Conservation (phyloP, 2,113 vertebrate genomes). For the Xenus cinereus region DNA sequence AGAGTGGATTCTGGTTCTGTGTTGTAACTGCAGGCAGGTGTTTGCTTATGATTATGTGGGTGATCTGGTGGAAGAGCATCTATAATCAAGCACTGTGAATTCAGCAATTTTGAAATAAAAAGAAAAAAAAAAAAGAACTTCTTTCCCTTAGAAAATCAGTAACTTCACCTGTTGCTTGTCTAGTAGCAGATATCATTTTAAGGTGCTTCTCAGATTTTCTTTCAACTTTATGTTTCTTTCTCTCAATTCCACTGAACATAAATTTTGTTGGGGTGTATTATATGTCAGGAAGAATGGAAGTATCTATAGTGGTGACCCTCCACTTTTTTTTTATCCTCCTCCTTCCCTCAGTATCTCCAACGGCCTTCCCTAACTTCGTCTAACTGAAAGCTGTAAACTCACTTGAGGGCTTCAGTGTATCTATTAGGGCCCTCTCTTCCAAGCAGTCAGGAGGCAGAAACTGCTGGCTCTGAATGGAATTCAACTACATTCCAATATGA, state of each 20-base stretch:
- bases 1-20: not conserved
- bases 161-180: not conserved
- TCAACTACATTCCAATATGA: not conserved
- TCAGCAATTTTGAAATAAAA: not conserved
- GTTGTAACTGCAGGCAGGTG: not conserved
- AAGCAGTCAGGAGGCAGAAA: not conserved
- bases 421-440: not conserved
- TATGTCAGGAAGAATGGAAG: not conserved
- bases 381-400: not conserved
- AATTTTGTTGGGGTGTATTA: not conserved
- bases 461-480: not conserved
- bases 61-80: not conserved
- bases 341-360: not conserved
- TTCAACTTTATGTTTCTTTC: not conserved
- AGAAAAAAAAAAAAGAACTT: not conserved
- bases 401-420: not conserved
- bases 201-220: not conserved
- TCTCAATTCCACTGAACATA: not conserved
- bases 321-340: fast-evolving
- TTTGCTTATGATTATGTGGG: not conserved
- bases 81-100: not conserved
- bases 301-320: not conserved
- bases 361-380: not conserved
- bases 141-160: not conserved
- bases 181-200: not conserved